Evolutionary conservation across 2,797 vertebrate genomes (phyloP), one percentile per base, ranked within the genome.

Genomic region (Craterocephalus amniculus): DNA sequence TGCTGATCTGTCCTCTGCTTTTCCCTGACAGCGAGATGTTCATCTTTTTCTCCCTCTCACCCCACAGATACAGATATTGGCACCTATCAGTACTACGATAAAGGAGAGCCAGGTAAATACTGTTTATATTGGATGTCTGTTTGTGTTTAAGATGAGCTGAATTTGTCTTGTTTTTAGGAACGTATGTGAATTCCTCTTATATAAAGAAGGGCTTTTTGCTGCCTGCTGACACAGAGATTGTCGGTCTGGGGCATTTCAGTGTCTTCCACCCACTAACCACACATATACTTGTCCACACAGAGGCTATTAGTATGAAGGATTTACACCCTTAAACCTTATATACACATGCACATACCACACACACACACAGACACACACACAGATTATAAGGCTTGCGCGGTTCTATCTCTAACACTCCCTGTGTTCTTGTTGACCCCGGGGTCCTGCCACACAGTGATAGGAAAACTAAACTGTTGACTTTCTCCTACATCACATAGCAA

Each of bases 11-110:
- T 91, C 88, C 85, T 87, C 80, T 86, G 87, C 87, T 90, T 88
- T 90, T 89, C 82, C 91, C 89, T 93, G 89, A 91, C 90, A 90
- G 90, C 84, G 29, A 87, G 90, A 91, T 93, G 87, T 78, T 93
- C 91, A 92, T 74, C 74, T 81, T 79, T 86, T 65, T 54, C 78
- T 68, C 74, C 26, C 73, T 73, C 65, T 76, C 57, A 40, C 90
- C 92, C 74, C 85, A 65, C 90, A 98, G 97, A 96, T 92, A 95
- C 94, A 90, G 96, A 98, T 91, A 96, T 97, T 86, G 97, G 97
- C 74, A 94, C 95, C 83, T 96, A 96, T 90, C 96, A 96, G 90
- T 97, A 96, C 91, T 94, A 94, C 69, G 96, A 97, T 88, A 98
- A 96, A 94, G 96, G 95, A 80, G 95, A 98, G 75, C 62, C 94